phyloP scores from a whole-genome alignment of 2,888 invertebrate genomes.

The Blastobasis lacticolella region DNA sequence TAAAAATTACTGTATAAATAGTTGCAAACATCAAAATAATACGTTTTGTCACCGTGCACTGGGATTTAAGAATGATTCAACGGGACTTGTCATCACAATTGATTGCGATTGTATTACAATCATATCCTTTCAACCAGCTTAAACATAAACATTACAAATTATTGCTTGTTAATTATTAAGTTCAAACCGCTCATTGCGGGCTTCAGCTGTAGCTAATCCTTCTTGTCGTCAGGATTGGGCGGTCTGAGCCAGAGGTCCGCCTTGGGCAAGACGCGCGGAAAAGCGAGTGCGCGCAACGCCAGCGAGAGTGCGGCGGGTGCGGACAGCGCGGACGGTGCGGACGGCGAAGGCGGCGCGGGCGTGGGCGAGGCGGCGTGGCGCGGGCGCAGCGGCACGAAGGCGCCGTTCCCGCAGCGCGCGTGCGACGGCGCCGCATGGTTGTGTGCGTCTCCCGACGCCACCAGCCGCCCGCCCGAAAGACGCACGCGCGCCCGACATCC shows the following conservation, averaged over 20 bases:
- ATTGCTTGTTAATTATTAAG: no score
- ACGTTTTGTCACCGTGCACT: no score
- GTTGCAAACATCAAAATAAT: no score
- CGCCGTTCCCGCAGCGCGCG: conserved; percentile 65
- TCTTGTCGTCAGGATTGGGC: conserved; percentile 46
- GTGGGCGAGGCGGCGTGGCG: conserved; percentile 23
- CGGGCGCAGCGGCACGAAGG: conserved; percentile 62
- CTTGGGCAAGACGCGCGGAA: conserved; percentile 58
- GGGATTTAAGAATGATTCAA: no score
- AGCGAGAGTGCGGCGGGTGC: conserved; percentile 41
- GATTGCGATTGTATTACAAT: no score
- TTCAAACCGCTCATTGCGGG: no score
- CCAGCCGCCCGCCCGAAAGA: conserved; percentile 49
- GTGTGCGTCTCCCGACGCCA: conserved; percentile 56
- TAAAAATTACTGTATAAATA: no score
- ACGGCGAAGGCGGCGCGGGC: conserved; percentile 32
- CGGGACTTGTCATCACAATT: no score
- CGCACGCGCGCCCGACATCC: conserved; percentile 62
- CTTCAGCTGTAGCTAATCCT: conserved; percentile 25
- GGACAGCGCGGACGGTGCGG: conserved; percentile 2
- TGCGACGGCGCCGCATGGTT: conserved; percentile 65
- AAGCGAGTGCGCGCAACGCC: conserved; percentile 54
- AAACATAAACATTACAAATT: no score
- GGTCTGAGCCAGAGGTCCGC: conserved; percentile 55
- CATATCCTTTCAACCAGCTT: no score